These are phyloP conservation scores for Artemia sinica DNA, from an alignment of 2,888 invertebrate genomes.

Conservation along the genomic window DNA sequence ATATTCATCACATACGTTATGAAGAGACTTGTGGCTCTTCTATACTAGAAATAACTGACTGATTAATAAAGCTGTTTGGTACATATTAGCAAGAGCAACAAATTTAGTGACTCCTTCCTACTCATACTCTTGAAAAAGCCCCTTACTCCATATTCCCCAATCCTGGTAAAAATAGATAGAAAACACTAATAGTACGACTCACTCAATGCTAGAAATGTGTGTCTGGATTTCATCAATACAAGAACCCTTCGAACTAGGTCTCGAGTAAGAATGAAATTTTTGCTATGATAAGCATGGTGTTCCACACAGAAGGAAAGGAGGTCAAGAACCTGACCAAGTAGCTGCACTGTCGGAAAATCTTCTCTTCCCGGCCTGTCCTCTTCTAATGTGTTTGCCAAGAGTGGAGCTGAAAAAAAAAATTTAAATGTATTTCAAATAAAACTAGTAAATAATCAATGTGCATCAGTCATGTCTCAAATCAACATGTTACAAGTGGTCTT, in stretches of 20 bases:
- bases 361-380: conserved; percentile 68
- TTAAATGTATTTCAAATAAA: conserved; percentile 12
- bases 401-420: conserved; percentile 45
- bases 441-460: conserved; percentile 15
- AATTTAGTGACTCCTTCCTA: no score
- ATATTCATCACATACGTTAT: no score
- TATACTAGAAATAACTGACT: no score
- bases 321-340: conserved; percentile 83
- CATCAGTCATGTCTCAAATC: neutral
- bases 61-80: no score
- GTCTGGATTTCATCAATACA: conserved; percentile 87
- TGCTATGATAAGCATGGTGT: conserved; percentile 96
- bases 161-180: no score
- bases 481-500: neutral
- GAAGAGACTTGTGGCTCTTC: no score
- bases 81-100: no score
- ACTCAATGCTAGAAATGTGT: conserved; percentile 87
- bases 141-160: no score
- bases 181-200: conserved; percentile 28
- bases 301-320: conserved; percentile 94
- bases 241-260: conserved; percentile 86
- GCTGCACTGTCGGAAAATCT: conserved; percentile 90
- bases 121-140: no score
- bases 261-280: conserved; percentile 90
- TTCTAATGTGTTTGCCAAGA: conserved; percentile 75